These are phyloP conservation scores for Malthinus flaveolus DNA, from an alignment of 2,888 invertebrate genomes.

Conservation along the genomic window DNA sequence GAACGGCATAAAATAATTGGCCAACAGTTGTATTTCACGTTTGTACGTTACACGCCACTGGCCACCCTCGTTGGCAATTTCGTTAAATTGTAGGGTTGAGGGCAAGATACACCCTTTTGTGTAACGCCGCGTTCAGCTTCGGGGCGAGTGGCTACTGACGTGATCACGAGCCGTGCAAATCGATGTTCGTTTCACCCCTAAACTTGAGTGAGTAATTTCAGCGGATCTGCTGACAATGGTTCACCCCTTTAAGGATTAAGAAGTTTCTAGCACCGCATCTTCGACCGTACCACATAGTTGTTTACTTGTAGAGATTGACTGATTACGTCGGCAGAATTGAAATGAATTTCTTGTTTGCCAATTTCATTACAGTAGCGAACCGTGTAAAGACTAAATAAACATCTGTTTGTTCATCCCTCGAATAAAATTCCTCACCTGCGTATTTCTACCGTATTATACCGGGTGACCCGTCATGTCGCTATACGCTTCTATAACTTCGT, in stretches of 20 bases:
- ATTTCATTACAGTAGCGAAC: neutral
- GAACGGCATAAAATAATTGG: conserved; percentile 28
- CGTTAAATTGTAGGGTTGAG: conserved; percentile 27
- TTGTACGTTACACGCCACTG: conserved; percentile 42
- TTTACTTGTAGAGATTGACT: conserved; percentile 11
- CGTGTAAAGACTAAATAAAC: conserved; percentile 2
- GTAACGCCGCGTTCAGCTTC: conserved; percentile 46
- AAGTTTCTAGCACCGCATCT: conserved; percentile 16
- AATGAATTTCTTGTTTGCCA: conserved; percentile 4
- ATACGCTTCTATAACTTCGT: too few species aligned
- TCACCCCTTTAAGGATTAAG: conserved; percentile 23
- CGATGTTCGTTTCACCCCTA: conserved; percentile 52
- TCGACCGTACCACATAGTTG: conserved; percentile 14
- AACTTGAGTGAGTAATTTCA: conserved; percentile 33
- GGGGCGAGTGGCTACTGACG: conserved; percentile 52
- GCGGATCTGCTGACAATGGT: conserved; percentile 25
- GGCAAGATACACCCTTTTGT: conserved; percentile 42
- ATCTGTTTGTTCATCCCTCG: conserved; percentile 1
- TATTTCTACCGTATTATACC: too few species aligned
- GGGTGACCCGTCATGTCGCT: too few species aligned
- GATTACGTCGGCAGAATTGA: conserved; percentile 14
- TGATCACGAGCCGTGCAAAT: conserved; percentile 54
- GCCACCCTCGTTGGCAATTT: conserved; percentile 33
- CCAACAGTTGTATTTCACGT: conserved; percentile 36
- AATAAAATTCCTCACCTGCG: neutral